These are phyloP conservation scores for Lysandra bellargus DNA, from an alignment of 2,888 invertebrate species.

Conservation along the genomic window DNA sequence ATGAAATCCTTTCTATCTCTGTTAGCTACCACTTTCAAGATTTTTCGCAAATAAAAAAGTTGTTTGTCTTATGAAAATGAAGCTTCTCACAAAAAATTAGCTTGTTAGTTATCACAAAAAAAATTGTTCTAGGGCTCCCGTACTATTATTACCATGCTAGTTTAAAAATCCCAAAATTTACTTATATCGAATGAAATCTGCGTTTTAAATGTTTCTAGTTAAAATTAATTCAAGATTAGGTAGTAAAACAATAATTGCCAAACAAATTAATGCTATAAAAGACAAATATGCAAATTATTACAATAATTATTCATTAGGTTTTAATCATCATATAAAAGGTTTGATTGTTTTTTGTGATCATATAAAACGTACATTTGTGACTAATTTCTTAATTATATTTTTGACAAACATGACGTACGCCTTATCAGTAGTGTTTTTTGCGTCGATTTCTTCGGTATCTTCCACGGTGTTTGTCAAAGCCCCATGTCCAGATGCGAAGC, in stretches of 20 bases:
- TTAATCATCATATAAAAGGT: not conserved
- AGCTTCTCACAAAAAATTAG: too few species aligned
- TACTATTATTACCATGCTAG: too few species aligned
- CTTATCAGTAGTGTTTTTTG: not conserved
- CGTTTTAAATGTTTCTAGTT: too few species aligned
- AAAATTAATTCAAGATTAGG: too few species aligned
- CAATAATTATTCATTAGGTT: not conserved
- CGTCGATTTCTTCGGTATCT: not conserved
- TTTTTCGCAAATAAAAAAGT: too few species aligned
- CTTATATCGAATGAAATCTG: too few species aligned
- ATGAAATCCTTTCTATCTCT: too few species aligned
- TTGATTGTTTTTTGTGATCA: not conserved
- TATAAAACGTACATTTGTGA: not conserved
- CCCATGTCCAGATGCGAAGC: conserved; percentile 30
- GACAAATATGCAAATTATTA: not conserved
- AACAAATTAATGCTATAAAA: not conserved
- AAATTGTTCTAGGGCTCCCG: too few species aligned
- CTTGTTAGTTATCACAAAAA: too few species aligned
- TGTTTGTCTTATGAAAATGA: too few species aligned
- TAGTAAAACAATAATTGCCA: not conserved
- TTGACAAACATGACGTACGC: not conserved
- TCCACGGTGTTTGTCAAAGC: conserved; percentile 19
- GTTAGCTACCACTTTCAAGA: too few species aligned
- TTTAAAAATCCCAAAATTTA: too few species aligned
- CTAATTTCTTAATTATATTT: not conserved